Evolutionary conservation across 2,797 vertebrate species (phyloP).

Genomic region (Cryptoprocta ferox): DNA sequence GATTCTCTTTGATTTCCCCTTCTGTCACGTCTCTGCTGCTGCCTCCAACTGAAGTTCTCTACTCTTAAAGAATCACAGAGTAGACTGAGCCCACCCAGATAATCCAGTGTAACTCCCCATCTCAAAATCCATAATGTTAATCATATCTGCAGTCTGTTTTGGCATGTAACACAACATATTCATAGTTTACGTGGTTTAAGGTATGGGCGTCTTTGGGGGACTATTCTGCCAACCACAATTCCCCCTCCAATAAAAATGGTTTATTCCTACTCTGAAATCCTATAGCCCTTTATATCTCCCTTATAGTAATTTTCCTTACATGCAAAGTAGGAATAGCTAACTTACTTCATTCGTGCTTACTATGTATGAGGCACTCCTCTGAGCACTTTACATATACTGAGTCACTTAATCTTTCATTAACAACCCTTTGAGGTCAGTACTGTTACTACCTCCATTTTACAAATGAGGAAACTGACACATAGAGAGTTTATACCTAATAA

Average conservation of each 20-base stretch:
- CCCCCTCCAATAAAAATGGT: neutral
- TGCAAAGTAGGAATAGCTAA: neutral
- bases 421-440: neutral
- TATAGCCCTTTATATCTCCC: neutral
- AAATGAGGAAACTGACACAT: neutral
- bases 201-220: neutral
- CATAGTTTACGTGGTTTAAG: neutral
- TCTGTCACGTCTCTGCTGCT: neutral
- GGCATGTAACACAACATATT: neutral
- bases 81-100: neutral
- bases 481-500: neutral
- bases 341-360: neutral
- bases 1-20: neutral
- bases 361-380: neutral
- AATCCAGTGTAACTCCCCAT: neutral
- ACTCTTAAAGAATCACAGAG: neutral
- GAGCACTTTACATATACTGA: neutral
- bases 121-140: neutral
- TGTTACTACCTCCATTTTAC: neutral
- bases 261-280: neutral
- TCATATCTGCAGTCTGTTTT: neutral
- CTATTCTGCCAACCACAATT: neutral
- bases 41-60: neutral
- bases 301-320: neutral
- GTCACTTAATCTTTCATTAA: neutral